A percentile compares a stretch with the other conserved stretches of the same genome.
These are phyloP conservation scores for Drosophila virilis DNA, from an alignment of 1,140 invertebrate genomes.

Conservation along the genomic window DNA sequence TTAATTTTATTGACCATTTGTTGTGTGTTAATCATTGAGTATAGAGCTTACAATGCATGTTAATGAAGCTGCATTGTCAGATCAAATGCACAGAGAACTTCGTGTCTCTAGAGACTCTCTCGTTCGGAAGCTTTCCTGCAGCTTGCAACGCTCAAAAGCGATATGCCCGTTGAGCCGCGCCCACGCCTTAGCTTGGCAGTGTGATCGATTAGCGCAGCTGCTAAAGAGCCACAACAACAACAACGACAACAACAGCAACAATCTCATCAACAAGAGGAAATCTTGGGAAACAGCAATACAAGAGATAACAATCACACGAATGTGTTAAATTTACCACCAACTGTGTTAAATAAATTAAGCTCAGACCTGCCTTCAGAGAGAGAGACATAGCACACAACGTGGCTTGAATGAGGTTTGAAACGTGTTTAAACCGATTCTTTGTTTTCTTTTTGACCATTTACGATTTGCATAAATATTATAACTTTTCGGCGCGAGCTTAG, in stretches of 20 bases:
- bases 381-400: conserved; percentile 26
- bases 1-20: conserved; percentile 64
- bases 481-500: conserved; percentile 27
- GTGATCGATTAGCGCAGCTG: conserved; percentile 64
- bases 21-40: conserved; percentile 23
- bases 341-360: conserved; percentile 77
- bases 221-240: conserved; percentile 29
- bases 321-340: conserved; percentile 77
- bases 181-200: conserved; percentile 12
- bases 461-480: conserved; percentile 67
- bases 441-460: conserved; percentile 46
- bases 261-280: conserved; percentile 5
- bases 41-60: conserved; percentile 12
- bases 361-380: conserved; percentile 13
- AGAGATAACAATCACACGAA: conserved; percentile 28
- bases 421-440: neutral
- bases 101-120: neutral
- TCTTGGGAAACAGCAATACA: conserved; percentile 21
- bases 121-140: neutral
- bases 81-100: conserved; percentile 11
- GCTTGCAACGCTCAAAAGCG: too few relatives aligned
- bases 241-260: conserved; percentile 10
- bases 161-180: conserved; percentile 39
- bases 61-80: conserved; percentile 43
- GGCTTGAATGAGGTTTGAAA: neutral